Evolutionary conservation across 2,113 vertebrate genomes (phyloP), one percentile per base, ranked within the genome.

Genomic region (Sebastes schlegelii): DNA sequence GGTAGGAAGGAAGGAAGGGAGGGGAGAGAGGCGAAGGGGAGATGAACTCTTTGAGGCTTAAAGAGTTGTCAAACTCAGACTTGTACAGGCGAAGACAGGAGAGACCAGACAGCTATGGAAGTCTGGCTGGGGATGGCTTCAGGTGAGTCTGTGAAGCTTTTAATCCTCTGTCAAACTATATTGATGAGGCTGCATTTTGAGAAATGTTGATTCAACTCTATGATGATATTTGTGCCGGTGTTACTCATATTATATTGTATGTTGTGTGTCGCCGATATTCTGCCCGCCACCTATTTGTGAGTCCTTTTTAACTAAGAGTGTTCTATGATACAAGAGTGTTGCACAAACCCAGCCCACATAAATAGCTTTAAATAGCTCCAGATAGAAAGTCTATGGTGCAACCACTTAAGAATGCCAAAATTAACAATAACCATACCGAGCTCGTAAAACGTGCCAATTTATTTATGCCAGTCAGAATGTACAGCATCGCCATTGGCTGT

Each of bases 81-180:
- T 95, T 98, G 90, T 99, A 98, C 95, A 94, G 98, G 85, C 96
- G 98, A 72, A 95, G 98, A 91, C 95, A 97, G 80, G 97, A 97
- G 87, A 97, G 97, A 42, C 97, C 97, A 0, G 97, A 98, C 86
- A 98, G 97, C 82, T 89, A 95, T 94, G 95, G 94, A 42, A 94
- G 93, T 82, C 86, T 94, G 2, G 93, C 92, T 0, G 91, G 94
- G 73, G 95, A 95, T 77, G 95, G 90, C 78, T 82, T 96, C 88
- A 97, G 97, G 97, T 98, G 95, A 96, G 97, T 85, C 17, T 12
- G n/a, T 52, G 40, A 69, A 12, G 60, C 46, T 67, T 57, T 73
- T 8, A 4, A 12, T 64, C 19, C 34, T 48, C 23, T 70, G 46
- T 63, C 4, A 54, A 17, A 23, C 1, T 7, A 13, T 40, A 13